Percentiles rank a stretch among this genome's conserved stretches.
These are phyloP conservation scores for Chrosomus eos DNA, from an alignment of 2,797 vertebrate species.

Conservation along the genomic window DNA sequence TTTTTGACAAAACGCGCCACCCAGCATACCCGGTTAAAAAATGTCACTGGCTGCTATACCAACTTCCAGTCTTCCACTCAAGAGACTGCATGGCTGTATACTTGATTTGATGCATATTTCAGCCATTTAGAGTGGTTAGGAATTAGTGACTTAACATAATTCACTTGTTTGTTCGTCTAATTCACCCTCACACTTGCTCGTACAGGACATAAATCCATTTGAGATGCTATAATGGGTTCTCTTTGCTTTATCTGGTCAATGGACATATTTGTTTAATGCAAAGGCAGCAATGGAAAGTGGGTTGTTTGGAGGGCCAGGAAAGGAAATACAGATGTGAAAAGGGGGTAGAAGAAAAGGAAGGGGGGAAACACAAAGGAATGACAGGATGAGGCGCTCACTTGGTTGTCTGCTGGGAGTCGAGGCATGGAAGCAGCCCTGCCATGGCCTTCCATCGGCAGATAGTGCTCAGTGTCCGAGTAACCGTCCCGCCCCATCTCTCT, in stretches of 20 bases:
- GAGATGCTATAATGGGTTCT: neutral
- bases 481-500: constrained; percentile 92
- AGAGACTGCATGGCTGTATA: neutral
- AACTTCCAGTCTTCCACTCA: neutral
- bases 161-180: neutral
- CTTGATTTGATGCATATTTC: neutral
- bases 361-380: constrained; percentile 59
- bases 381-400: constrained; percentile 90
- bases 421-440: constrained; percentile 96
- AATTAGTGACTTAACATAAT: neutral
- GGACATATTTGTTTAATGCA: neutral
- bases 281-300: constrained; percentile 38
- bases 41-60: neutral
- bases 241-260: constrained; percentile 4
- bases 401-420: constrained; percentile 94
- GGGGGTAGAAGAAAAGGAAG: constrained; percentile 40
- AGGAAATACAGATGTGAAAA: constrained; percentile 54
- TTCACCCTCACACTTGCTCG: neutral
- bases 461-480: constrained; percentile 93
- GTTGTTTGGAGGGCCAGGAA: constrained; percentile 15
- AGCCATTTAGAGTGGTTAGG: neutral
- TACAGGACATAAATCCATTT: neutral
- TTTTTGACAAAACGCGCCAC: no score
- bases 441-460: constrained; percentile 93
- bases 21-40: no score